A percentile compares a stretch with the other conserved stretches of the same genome.
These are phyloP conservation scores for Mus caroli DNA, from an alignment of 2,797 vertebrate species.

Conservation along the genomic window DNA sequence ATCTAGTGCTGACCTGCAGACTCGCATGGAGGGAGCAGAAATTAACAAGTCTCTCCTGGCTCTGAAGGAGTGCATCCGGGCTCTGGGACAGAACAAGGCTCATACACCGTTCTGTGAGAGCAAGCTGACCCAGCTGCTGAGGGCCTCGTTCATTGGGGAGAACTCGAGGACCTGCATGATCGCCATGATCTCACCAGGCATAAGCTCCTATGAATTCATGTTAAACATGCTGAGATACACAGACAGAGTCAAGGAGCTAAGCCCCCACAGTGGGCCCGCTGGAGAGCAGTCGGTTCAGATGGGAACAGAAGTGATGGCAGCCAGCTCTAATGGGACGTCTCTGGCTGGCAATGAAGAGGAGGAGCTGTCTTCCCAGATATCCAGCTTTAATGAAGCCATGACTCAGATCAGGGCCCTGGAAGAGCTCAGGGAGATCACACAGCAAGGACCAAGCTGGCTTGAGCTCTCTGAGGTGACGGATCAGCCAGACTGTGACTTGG, in stretches of 20 bases:
- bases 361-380: conserved; percentile 86
- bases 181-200: conserved; percentile 98
- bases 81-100: no score
- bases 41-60: no score
- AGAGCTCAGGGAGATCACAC: conserved; percentile 91
- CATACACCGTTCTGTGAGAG: no score
- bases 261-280: conserved; percentile 86
- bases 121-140: no score
- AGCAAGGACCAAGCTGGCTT: conserved; percentile 88
- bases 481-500: conserved; percentile 91
- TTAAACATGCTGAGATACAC: conserved; percentile 98
- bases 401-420: conserved; percentile 90
- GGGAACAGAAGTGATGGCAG: conserved; percentile 85
- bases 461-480: conserved; percentile 90
- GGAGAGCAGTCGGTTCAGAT: conserved; percentile 85
- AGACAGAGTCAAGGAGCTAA: conserved; percentile 98
- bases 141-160: no score
- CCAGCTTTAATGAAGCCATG: conserved; percentile 91
- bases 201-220: conserved; percentile 97
- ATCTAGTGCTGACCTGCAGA: no score
- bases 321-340: conserved; percentile 61
- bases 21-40: no score
- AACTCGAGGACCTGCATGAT: no score
- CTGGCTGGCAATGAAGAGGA: conserved; percentile 84
- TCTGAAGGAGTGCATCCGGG: no score